These are phyloP conservation scores for Saxicola maurus DNA, from an alignment of 2,797 vertebrate genomes.

Conservation along the genomic window DNA sequence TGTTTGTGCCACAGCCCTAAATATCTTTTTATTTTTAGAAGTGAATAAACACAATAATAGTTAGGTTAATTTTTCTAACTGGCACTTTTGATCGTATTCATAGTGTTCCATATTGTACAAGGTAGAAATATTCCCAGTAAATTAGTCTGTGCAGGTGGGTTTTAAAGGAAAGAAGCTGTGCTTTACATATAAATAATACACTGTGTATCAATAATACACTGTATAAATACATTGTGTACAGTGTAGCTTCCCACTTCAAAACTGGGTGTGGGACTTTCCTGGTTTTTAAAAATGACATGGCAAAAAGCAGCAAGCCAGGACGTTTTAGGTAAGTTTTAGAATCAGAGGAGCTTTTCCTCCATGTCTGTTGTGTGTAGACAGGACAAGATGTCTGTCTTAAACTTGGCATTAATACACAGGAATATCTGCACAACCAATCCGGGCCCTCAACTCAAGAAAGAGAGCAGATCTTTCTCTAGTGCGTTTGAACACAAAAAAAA, in stretches of 20 bases:
- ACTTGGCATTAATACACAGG: background rate
- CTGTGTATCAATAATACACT: background rate
- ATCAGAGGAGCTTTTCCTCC: background rate
- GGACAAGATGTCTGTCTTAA: background rate
- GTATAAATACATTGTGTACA: background rate
- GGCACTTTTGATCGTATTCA: fast-evolving
- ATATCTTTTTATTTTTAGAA: background rate
- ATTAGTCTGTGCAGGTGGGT: background rate
- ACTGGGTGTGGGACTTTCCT: background rate
- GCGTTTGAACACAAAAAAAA: background rate
- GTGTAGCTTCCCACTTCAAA: background rate
- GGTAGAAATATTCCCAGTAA: background rate
- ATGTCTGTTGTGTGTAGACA: fast-evolving
- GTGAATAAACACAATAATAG: background rate
- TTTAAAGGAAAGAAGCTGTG: background rate
- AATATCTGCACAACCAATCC: fast-evolving
- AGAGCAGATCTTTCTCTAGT: background rate
- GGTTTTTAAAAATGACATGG: background rate
- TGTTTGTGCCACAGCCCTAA: fast-evolving
- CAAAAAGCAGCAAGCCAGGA: background rate
- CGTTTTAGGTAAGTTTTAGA: background rate
- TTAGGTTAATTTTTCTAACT: fast-evolving
- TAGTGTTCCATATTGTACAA: fast-evolving
- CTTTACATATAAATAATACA: background rate
- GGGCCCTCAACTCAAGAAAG: fast-evolving